Evolutionary conservation across 2,113 vertebrate species (phyloP), one percentile per base, ranked within the genome.

Genomic region (Mystacornis crossleyi): DNA sequence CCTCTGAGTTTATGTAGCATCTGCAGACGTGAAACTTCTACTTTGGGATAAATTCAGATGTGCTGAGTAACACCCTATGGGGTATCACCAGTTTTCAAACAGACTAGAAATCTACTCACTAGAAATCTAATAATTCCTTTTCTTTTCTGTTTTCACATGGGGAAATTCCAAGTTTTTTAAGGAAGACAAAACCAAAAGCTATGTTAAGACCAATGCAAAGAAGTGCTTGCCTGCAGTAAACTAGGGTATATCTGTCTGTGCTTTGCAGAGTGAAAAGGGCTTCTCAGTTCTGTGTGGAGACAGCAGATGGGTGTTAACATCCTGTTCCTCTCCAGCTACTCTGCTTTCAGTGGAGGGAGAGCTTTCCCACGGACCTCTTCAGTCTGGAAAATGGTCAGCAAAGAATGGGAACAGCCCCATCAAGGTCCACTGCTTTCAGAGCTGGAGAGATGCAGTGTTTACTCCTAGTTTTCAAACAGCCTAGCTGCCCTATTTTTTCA

Each of bases 401-500:
- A 66, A 65, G 18, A 8, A 1, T 50, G 7, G 33, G 13, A 92
- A 16, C 10, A 91, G 4, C 2, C 14, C 8, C 5, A 10, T 29
- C 33, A 66, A 42, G 14, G 33, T 58, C 38, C 66, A 3, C 6
- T 62, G 9, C 17, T 74, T 87, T 81, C 38, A 36, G 0, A 38
- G 14, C 7, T 47, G 25, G 19, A 91, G 18, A 64, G 7, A 47
- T 5, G 12, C 4, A 50, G 1, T 20, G 6, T 64, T 80, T 47
- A 20, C 3, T 4, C 4, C 23, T 19, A 50, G 8, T 19, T 70
- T 43, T 89, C 16, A 20, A 60, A 20, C 2, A 38, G 15, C 12
- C 2, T 18, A 12, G 0, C 20, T 64, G 12, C 6, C 11, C 18
- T 4, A 4, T 0, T 23, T 53, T 33, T 55, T 67, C 42, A 0